Evolutionary conservation across 2,113 vertebrate genomes (phyloP).

Genomic region (Origma solitaria): DNA sequence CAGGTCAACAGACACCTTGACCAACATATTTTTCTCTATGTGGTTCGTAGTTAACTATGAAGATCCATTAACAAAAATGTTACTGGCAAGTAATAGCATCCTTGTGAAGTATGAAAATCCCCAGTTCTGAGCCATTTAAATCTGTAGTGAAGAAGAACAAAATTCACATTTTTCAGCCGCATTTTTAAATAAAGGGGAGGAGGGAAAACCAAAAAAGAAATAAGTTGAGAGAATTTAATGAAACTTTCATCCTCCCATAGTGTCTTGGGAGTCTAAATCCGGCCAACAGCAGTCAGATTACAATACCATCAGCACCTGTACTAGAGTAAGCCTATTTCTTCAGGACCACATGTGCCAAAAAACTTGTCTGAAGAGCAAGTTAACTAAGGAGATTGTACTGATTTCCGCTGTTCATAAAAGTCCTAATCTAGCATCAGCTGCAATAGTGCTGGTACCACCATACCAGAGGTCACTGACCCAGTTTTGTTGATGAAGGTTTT

Average conservation of each 20-base stretch:
- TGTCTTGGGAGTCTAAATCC: background rate
- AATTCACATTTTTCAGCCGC: background rate
- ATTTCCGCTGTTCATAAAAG: background rate
- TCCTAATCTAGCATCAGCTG: background rate
- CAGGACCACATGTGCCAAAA: background rate
- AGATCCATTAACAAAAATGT: background rate
- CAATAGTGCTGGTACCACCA: background rate
- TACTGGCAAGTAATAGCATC: background rate
- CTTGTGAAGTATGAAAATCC: background rate
- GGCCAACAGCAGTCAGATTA: background rate
- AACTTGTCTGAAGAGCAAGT: background rate
- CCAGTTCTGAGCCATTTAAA: background rate
- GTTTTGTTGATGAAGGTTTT: background rate
- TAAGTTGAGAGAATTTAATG: background rate
- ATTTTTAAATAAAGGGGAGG: background rate
- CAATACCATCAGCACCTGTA: background rate
- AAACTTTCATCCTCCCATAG: background rate
- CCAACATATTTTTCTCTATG: conserved; percentile 7
- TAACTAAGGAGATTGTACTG: background rate
- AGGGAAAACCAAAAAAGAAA: background rate
- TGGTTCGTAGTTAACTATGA: conserved; percentile 30
- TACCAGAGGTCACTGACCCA: background rate
- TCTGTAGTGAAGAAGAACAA: background rate
- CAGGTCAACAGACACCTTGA: background rate
- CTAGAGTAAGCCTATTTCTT: background rate